Evolutionary conservation across 2,888 invertebrate genomes (phyloP).

Genomic region (Zeuzera pyrina): DNA sequence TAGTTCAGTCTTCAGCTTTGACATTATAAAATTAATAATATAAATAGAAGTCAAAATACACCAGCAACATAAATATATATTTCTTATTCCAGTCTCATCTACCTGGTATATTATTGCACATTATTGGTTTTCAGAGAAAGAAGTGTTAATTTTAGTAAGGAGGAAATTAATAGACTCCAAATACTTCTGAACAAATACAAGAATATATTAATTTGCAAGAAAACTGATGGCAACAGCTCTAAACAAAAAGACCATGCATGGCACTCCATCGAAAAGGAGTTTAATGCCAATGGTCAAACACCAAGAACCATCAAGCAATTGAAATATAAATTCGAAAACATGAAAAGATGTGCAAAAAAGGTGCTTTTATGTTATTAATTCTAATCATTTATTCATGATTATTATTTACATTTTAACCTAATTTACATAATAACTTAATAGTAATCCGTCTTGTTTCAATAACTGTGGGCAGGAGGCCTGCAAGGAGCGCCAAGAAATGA

Average conservation of each 20-base stretch:
- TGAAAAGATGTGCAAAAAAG: slow-evolving; percentile 7
- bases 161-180: background rate
- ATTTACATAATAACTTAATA: slow-evolving; percentile 1
- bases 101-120: background rate
- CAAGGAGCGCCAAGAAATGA: slow-evolving; percentile 2
- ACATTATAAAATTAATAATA: no score
- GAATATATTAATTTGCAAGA: background rate
- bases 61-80: no score
- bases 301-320: slow-evolving; percentile 10
- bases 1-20: no score
- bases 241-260: slow-evolving; percentile 9
- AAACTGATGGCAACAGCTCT: background rate
- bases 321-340: slow-evolving; percentile 12
- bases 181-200: background rate
- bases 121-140: background rate
- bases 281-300: slow-evolving; percentile 6
- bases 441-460: background rate
- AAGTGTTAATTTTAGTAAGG: background rate
- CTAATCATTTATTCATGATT: background rate
- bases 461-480: slow-evolving; percentile 3
- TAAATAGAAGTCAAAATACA: no score
- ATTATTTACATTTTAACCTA: background rate
- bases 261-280: slow-evolving; percentile 8
- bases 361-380: slow-evolving; percentile 5
- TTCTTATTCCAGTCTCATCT: no score